A percentile compares a stretch with the other conserved stretches of the same genome.
These are phyloP conservation scores for Agrypnia vestita DNA, from an alignment of 1,140 invertebrate genomes.

Conservation along the genomic window DNA sequence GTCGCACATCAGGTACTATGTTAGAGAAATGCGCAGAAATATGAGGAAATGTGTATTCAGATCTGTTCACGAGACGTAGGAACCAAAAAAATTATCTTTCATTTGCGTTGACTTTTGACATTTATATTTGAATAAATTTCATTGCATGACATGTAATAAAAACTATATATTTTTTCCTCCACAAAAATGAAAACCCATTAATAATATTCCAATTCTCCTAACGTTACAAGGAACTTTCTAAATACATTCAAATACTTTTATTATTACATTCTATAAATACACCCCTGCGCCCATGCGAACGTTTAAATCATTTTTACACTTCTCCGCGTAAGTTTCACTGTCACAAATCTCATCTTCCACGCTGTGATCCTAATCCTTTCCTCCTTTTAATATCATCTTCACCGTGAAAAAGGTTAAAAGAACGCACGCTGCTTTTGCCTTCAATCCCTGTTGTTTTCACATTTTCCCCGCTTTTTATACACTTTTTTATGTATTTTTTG, in stretches of 20 bases:
- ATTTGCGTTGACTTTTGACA: no score
- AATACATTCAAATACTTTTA: not conserved
- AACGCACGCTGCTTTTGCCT: conserved; percentile 21
- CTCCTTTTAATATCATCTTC: conserved; percentile 34
- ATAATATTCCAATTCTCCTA: no score
- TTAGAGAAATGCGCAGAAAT: no score
- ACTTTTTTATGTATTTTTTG: conserved; percentile 17
- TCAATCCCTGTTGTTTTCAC: conserved; percentile 10
- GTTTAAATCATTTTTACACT: conserved; percentile 8
- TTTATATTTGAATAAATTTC: no score
- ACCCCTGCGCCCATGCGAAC: not conserved
- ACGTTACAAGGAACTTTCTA: no score
- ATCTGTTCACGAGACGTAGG: no score
- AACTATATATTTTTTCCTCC: no score
- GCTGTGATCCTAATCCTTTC: conserved; percentile 47
- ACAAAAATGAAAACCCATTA: no score
- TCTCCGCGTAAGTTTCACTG: not conserved
- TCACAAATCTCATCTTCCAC: conserved; percentile 37
- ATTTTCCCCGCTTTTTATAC: conserved; percentile 22
- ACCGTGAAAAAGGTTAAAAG: conserved; percentile 31
- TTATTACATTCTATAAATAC: not conserved
- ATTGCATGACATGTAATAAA: no score
- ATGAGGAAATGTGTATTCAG: no score
- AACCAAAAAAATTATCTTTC: no score
- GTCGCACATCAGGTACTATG: no score